phyloP scores from a whole-genome alignment of 2,888 invertebrate genomes.

The Acanthosepion esculentum region DNA sequence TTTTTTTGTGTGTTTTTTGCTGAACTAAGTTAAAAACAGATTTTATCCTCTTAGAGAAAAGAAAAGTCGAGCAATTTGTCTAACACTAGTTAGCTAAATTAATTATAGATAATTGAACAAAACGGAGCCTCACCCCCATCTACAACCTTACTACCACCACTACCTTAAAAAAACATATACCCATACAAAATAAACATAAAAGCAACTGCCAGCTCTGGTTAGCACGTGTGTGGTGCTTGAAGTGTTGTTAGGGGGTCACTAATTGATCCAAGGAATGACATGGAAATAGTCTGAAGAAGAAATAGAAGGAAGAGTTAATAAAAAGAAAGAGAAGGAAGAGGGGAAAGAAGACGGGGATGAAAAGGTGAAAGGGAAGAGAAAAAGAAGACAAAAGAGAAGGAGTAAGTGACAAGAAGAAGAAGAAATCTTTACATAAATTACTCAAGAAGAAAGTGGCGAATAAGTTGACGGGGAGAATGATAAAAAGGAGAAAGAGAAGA shows the following conservation, averaged over 20 bases:
- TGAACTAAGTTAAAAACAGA: background rate
- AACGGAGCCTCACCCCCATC: background rate
- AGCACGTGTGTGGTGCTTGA: background rate
- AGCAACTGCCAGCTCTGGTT: slow-evolving; percentile 5
- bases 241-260: slow-evolving; percentile 33
- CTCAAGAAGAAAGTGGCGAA: no score
- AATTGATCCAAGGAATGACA: slow-evolving; percentile 20
- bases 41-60: slow-evolving; percentile 20
- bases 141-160: background rate
- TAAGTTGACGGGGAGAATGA: background rate
- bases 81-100: background rate
- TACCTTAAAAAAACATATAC: background rate
- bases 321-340: no score
- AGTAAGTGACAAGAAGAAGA: background rate
- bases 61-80: background rate
- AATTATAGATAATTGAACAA: background rate
- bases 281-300: background rate
- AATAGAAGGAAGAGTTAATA: background rate
- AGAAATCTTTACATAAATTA: background rate
- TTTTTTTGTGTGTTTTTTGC: background rate
- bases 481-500: background rate
- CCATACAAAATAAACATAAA: background rate
- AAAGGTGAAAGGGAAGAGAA: background rate
- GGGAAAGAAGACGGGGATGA: background rate
- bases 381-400: background rate